Evolutionary conservation across 2,113 vertebrate species (phyloP), one percentile per base, ranked within the genome.

Genomic region (Prochilodus magdalenae): DNA sequence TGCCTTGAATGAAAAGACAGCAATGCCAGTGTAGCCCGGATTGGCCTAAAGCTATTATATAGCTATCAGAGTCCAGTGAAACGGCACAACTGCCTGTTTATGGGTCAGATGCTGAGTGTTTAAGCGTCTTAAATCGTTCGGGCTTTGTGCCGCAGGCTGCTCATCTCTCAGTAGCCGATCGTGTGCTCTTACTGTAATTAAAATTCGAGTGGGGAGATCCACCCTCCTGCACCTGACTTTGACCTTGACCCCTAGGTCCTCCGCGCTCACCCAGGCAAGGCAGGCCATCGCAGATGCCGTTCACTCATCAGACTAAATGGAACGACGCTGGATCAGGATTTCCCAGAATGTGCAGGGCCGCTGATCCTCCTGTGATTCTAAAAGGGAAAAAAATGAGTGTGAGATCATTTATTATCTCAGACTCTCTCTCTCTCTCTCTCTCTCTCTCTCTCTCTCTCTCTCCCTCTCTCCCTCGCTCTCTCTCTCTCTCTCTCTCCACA

Each of bases 141-240:
- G 53, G 77, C 77, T 79, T 79, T 70, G 77, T 59, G 36, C 30
- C 29, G 66, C 65, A 26, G 65, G 65, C 29, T 69, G 77, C 59
- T 79, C 65, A 53, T 78, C 63, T 53, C 63, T 67, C 75, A 77
- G 47, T 77, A 77, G 75, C 76, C 49, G 66, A 79, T 79, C 63
- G 36, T 40, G 30, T 27, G 36, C 55, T 60, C 67, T 73, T 51
- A 80, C 60, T 80, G 69, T 70, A 69, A 79, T 79, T 79, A 79
- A 79, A 78, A 79, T 67, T 53, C 49, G 63, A 79, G 65, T 29
- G 49, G 40, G 22, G 62, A 77, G 76, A 53, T 73, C 53, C 59
- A 74, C 60, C 79, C 47, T 74, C 44, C 26, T 29, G 29, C 79
- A 15, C 57, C 60, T 18, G 78, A 72, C 44, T 72, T 70, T 65